Percentiles rank a stretch among this genome's conserved stretches.
These are phyloP conservation scores for Drosophila truncata DNA, from an alignment of 1,140 invertebrate species.

Conservation along the genomic window DNA sequence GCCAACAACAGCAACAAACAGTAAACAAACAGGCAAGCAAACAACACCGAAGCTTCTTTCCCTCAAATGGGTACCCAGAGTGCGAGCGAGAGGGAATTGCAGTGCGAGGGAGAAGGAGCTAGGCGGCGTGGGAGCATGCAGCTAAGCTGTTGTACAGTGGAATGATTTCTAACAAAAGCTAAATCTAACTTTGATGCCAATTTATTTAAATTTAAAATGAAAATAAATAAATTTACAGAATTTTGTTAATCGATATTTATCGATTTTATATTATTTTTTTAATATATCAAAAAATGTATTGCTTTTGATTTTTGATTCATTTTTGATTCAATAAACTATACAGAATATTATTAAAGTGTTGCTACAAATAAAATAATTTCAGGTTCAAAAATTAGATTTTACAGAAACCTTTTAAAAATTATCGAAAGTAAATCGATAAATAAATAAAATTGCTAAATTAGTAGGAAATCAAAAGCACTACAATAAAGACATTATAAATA, in stretches of 20 bases:
- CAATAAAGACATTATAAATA: too few species aligned
- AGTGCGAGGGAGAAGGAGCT: neutral
- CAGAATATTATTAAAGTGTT: neutral
- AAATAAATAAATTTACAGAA: neutral
- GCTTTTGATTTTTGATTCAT: neutral
- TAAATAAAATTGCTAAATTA: too few species aligned
- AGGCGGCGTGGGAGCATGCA: constrained; percentile 33
- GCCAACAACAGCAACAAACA: constrained; percentile 38
- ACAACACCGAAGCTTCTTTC: constrained; percentile 34
- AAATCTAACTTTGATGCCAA: neutral
- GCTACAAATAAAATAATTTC: neutral
- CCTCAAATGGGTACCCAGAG: constrained; percentile 7
- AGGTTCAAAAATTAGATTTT: neutral
- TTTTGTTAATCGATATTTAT: neutral
- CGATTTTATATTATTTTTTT: neutral
- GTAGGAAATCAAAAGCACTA: too few species aligned
- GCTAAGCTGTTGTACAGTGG: constrained; percentile 39
- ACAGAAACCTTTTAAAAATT: too few species aligned
- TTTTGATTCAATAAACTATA: neutral
- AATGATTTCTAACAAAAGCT: neutral
- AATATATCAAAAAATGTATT: neutral
- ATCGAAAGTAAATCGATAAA: too few species aligned
- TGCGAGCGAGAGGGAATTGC: neutral
- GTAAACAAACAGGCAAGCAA: constrained; percentile 45
- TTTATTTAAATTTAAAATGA: neutral